These are phyloP conservation scores for Thymelicus acteon DNA, from an alignment of 2,888 invertebrate genomes.

Conservation along the genomic window DNA sequence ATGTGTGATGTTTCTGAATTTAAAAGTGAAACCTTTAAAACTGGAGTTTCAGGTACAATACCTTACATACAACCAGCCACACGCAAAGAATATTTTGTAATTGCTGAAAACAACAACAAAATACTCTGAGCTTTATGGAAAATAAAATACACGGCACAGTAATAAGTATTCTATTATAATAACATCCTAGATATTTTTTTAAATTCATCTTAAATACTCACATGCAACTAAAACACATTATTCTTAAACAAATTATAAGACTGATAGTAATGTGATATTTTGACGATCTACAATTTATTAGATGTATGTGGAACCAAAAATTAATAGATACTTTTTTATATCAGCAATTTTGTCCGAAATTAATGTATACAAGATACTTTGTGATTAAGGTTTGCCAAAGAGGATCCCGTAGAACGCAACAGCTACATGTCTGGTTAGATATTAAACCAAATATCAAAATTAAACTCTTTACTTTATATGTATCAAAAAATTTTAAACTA, in stretches of 20 bases:
- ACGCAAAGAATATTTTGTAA: slow-evolving; percentile 93
- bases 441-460: too few relatives aligned
- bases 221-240: slow-evolving; percentile 26
- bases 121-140: slow-evolving; percentile 74
- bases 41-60: slow-evolving; percentile 83
- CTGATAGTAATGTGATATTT: slow-evolving; percentile 9
- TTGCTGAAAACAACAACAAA: slow-evolving; percentile 88
- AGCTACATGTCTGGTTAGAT: too few relatives aligned
- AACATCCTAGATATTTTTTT: background rate
- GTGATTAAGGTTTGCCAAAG: too few relatives aligned
- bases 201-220: slow-evolving; percentile 1
- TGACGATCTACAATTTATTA: slow-evolving; percentile 5
- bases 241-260: slow-evolving; percentile 6
- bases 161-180: slow-evolving; percentile 26
- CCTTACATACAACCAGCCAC: slow-evolving; percentile 94
- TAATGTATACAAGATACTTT: too few relatives aligned
- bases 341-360: too few relatives aligned
- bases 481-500: too few relatives aligned
- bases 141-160: slow-evolving; percentile 39
- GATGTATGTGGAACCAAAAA: slow-evolving; percentile 23
- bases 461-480: too few relatives aligned
- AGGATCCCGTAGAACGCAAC: too few relatives aligned
- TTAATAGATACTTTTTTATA: background rate
- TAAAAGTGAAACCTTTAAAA: slow-evolving; percentile 72
- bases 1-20: slow-evolving; percentile 76